Evolutionary conservation across 2,797 vertebrate species (phyloP).

Genomic region (Rousettus madagascariensis): DNA sequence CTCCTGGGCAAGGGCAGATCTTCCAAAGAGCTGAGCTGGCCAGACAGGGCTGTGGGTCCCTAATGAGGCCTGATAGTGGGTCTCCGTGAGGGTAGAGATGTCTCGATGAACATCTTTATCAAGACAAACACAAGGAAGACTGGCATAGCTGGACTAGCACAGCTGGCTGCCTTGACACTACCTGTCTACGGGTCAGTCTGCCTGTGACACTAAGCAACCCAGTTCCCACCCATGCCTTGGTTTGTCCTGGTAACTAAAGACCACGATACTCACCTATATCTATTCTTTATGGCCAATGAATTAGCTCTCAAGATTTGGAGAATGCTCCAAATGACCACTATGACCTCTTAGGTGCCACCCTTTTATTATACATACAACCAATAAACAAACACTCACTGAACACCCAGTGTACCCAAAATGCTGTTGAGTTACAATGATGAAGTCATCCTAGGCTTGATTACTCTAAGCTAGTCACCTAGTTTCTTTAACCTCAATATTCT

Average conservation of each 20-base stretch:
- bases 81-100: neutral
- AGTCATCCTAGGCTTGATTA: neutral
- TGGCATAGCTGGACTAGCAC: neutral
- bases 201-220: neutral
- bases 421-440: neutral
- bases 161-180: neutral
- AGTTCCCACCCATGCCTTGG: neutral
- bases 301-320: neutral
- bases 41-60: neutral
- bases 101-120: neutral
- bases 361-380: neutral
- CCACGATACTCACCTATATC: neutral
- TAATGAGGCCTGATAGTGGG: neutral
- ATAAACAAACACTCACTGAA: neutral
- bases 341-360: neutral
- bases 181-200: neutral
- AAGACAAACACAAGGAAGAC: neutral
- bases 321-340: neutral
- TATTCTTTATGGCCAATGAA: neutral
- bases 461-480: neutral
- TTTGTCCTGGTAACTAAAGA: conserved; percentile 19
- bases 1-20: neutral
- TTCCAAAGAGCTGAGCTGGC: neutral
- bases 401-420: neutral
- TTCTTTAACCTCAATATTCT: neutral